Evolutionary conservation across 1,140 invertebrate species (phyloP), one percentile per base, ranked within the genome.

Genomic region (Andrena cerasifolii): DNA sequence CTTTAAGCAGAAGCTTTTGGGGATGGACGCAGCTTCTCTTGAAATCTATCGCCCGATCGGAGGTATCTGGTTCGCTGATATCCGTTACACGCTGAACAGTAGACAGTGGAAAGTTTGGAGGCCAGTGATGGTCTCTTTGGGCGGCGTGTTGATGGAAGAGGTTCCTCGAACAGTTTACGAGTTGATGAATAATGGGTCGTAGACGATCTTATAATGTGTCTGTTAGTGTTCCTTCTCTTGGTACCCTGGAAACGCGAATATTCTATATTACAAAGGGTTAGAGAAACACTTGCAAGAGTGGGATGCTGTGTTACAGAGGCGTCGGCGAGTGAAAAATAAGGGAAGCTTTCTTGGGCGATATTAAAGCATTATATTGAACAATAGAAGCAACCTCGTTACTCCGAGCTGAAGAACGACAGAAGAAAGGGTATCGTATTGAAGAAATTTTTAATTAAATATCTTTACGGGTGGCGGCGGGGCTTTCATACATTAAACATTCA

Each of bases 401-500:
- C 3, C 8, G n/a, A 26, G 0, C 12, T 31, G 36, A 2, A 7
- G 28, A 31, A 51, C n/a, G 8, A 21, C 18, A 1, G 14, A 49
- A 14, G 8, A 18, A 14, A 8, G 28, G 56, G 12, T 18, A 28
- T 54, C 49, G 6, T 18, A 54, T 66, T 43, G 47, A 21, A 24
- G 53, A 54, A 51, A 74, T 33, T 65, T 74, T 74, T 74, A 74
- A 74, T 74, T 65, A 74, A 74, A 74, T 66, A 65, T 24, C n/a
- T 21, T n/a, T 26, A 31, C 26, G 26, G 40, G 14, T 14, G 12
- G 24, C 26, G 8, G 28, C 3, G n/a, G n/a, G n/a, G 7, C 40
- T 33, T 54, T 53, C 36, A n/a, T 47, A 56, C 24, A 49, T 28
- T 14, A 24, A 14, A 36, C 40, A 74, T 74, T 56, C 51, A 21